These are phyloP conservation scores for Operophtera brumata DNA, from an alignment of 2,888 invertebrate species.

Conservation along the genomic window DNA sequence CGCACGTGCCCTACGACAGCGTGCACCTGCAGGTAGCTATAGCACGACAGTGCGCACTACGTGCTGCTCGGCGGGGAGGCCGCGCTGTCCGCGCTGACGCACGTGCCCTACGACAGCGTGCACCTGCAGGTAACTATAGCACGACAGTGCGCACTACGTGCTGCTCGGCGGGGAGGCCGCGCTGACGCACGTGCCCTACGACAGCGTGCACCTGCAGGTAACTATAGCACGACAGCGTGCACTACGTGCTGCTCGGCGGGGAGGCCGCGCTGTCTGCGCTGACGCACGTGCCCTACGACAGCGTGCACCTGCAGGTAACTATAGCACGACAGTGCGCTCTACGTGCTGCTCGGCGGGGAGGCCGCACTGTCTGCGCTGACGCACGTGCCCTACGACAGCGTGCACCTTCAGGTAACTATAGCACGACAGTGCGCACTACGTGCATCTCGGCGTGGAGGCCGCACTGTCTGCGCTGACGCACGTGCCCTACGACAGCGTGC, in stretches of 20 bases:
- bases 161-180: too few relatives aligned
- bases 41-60: too few relatives aligned
- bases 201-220: too few relatives aligned
- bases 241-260: constrained; percentile 86
- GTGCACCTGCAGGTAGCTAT: constrained; percentile 50
- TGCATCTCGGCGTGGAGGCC: constrained; percentile 83
- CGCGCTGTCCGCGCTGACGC: too few relatives aligned
- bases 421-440: constrained; percentile 79
- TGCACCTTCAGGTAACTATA: constrained; percentile 49
- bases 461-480: constrained; percentile 74
- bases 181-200: too few relatives aligned
- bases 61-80: too few relatives aligned
- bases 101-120: too few relatives aligned
- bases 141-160: too few relatives aligned
- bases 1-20: constrained; percentile 75
- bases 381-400: constrained; percentile 75
- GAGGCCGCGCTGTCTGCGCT: constrained; percentile 68
- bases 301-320: constrained; percentile 52
- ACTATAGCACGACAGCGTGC: too few relatives aligned
- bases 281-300: constrained; percentile 76
- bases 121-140: too few relatives aligned
- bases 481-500: constrained; percentile 69
- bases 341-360: too few relatives aligned
- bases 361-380: constrained; percentile 68
- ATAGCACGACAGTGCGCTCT: too few relatives aligned